Base-by-base conservation (phyloP, 2,113 vertebrate species). In the Illadopsis cleaveri region DNA sequence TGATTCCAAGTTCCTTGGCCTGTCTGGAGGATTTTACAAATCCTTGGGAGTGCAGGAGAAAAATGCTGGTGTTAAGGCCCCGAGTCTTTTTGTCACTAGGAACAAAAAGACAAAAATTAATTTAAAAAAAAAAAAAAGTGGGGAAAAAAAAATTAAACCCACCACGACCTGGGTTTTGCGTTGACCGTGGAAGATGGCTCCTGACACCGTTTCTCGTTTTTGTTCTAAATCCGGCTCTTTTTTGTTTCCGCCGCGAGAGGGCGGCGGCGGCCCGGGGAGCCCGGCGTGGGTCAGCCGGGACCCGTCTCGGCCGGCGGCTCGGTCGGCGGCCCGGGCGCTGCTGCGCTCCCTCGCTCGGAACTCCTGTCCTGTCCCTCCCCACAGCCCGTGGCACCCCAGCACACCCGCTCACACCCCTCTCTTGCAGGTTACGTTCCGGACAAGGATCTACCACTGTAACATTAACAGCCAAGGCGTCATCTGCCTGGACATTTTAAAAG, bases 391-490 rank as follows among this genome's bases (percentile, higher is more conserved):
- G 23, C 12, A 2, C 12, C 51, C 24, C 30, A 3, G 58, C 77
- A 5, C 72, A 0, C 10, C 14, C 3, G 56, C 79, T 92, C 11
- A 79, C 27, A 12, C 1, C 70, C 9, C 7, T 82, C 47, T 96
- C 80, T 95, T 73, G 69, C 99, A 99, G 99, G 99, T 99, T 94
- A 99, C 99, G 9, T 99, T 99, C 98, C 98, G 99, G 65, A 99
- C 99, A 47, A 98, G 99, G 92, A 99, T 99, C 98, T 99, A 99
- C 94, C 99, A 99, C 98, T 99, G 99, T 96, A 99, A 99, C 91
- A 99, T 99, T 93, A 99, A 99, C 98, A 99, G 99, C 97, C 99
- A 99, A 98, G 99, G 99, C 0, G 99, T 99, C 95, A 99, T 99
- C 98, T 99, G 99, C 94, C 98, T 99, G 98, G 99, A 99, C 96